phyloP scores from a whole-genome alignment of 2,113 vertebrate species.

The Plectropomus leopardus region DNA sequence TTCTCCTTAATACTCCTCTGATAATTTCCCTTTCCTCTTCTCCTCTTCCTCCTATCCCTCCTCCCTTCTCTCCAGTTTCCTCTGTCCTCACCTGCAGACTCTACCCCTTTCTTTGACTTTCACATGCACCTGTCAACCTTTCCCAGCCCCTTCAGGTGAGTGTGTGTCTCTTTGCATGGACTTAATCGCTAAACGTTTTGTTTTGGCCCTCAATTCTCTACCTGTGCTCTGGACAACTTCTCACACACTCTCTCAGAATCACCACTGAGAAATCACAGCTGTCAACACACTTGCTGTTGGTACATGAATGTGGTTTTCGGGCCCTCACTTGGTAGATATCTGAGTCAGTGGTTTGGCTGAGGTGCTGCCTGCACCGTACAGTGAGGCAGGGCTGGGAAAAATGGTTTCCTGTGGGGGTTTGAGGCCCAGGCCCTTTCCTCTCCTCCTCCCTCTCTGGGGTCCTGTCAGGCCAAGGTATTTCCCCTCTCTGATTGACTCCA shows the following conservation, averaged over 20 bases:
- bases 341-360: slow-evolving; percentile 61
- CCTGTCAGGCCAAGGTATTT: slow-evolving; percentile 77
- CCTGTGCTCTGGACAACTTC: slow-evolving; percentile 13
- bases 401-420: slow-evolving; percentile 72
- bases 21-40: slow-evolving; percentile 44
- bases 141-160: slow-evolving; percentile 75
- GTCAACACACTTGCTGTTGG: slow-evolving; percentile 35
- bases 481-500: slow-evolving; percentile 73
- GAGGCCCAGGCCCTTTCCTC: slow-evolving; percentile 29
- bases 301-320: slow-evolving; percentile 49
- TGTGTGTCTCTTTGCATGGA: slow-evolving; percentile 44
- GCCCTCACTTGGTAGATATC: slow-evolving; percentile 56
- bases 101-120: slow-evolving; percentile 62
- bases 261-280: slow-evolving; percentile 39
- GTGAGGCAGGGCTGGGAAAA: slow-evolving; percentile 56
- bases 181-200: neutral
- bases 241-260: neutral
- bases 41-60: slow-evolving; percentile 24
- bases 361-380: slow-evolving; percentile 20
- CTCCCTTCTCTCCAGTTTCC: slow-evolving; percentile 43
- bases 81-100: slow-evolving; percentile 61
- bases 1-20: slow-evolving; percentile 21
- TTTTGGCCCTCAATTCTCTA: neutral
- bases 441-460: slow-evolving; percentile 66
- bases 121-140: slow-evolving; percentile 67